Percentiles rank a stretch among this genome's conserved stretches.
Conservation (phyloP, 2,113 vertebrate genomes). For the human region GRCh38 chr17:72562001-72562500, state of each 20-base stretch:
- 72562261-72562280: background rate
- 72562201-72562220: accelerated
- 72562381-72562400: accelerated
- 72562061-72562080: accelerated
- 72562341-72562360: background rate
- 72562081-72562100: accelerated
- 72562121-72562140: background rate
- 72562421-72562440: too few relatives aligned
- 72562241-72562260: background rate
- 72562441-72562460: background rate
- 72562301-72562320: background rate
- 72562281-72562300: background rate
- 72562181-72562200: background rate
- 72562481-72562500: accelerated
- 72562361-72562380: background rate
- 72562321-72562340: background rate
- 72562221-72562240: accelerated
- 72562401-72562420: accelerated
- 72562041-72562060: background rate
- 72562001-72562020: background rate
- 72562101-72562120: accelerated
- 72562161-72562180: background rate
- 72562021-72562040: background rate
- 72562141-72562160: accelerated
- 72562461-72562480: accelerated